phyloP scores from a whole-genome alignment of 2,113 vertebrate genomes.

The Propithecus coquereli region DNA sequence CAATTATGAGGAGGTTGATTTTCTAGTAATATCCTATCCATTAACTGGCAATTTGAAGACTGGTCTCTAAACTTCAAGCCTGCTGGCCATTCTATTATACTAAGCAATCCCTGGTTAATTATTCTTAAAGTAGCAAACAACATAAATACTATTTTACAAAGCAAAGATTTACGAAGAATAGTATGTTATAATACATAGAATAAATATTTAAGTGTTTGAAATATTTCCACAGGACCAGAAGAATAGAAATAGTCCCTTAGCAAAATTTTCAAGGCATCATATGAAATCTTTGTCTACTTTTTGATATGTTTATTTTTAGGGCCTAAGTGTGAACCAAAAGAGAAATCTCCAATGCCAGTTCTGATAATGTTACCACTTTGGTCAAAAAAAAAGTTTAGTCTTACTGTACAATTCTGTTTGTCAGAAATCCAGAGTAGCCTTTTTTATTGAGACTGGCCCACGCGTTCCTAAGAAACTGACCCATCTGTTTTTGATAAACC shows the following conservation, averaged over 20 bases:
- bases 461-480: not conserved
- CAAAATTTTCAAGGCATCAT: not conserved
- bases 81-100: not conserved
- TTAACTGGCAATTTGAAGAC: not conserved
- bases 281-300: constrained; percentile 18
- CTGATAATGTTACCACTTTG: not conserved
- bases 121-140: not conserved
- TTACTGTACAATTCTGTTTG: not conserved
- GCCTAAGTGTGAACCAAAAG: not conserved
- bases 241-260: not conserved
- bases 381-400: not conserved
- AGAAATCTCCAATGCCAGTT: not conserved
- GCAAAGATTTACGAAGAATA: not conserved
- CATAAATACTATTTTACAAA: not conserved
- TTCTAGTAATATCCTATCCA: not conserved
- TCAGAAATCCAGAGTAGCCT: not conserved
- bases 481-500: constrained; percentile 1
- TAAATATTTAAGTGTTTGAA: constrained; percentile 5
- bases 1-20: not conserved
- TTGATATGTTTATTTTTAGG: constrained; percentile 12
- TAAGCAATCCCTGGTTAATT: not conserved
- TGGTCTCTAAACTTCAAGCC: not conserved
- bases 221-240: not conserved
- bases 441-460: not conserved
- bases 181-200: not conserved